These are phyloP conservation scores for Tachypleus tridentatus DNA, from an alignment of 1,140 invertebrate species.

Conservation along the genomic window DNA sequence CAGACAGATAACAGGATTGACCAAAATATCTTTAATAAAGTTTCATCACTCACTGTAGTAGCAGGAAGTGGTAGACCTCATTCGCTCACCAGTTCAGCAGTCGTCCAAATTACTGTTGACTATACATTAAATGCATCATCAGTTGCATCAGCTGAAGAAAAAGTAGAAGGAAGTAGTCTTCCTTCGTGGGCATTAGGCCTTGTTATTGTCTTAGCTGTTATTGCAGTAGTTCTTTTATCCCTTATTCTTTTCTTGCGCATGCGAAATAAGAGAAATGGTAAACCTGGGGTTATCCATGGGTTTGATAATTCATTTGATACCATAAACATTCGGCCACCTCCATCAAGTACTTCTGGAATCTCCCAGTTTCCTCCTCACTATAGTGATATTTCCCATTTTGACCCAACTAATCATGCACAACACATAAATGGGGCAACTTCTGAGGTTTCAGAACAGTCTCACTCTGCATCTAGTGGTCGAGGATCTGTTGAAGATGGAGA, in stretches of 20 bases:
- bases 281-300: slow-evolving; percentile 35
- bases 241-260: slow-evolving; percentile 62
- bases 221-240: slow-evolving; percentile 55
- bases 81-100: slow-evolving; percentile 69
- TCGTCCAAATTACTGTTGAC: slow-evolving; percentile 71
- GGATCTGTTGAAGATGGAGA: slow-evolving; percentile 87
- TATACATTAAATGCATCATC: slow-evolving; percentile 34
- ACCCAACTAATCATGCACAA: slow-evolving; percentile 28
- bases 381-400: slow-evolving; percentile 77
- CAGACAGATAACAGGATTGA: no score
- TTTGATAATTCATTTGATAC: slow-evolving; percentile 70
- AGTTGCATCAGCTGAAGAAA: slow-evolving; percentile 39
- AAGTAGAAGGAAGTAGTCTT: slow-evolving; percentile 48
- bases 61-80: slow-evolving; percentile 76
- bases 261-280: slow-evolving; percentile 64
- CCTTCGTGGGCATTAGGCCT: slow-evolving; percentile 78
- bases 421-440: slow-evolving; percentile 48
- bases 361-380: slow-evolving; percentile 73
- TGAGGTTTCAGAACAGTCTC: slow-evolving; percentile 70
- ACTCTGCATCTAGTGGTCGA: slow-evolving; percentile 84
- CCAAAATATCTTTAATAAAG: no score
- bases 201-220: slow-evolving; percentile 61
- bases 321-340: slow-evolving; percentile 51
- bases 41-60: slow-evolving; percentile 47
- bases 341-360: slow-evolving; percentile 39